Evolutionary conservation across 2,888 invertebrate species (phyloP), one percentile per base, ranked within the genome.

Genomic region (Abrostola tripartita): DNA sequence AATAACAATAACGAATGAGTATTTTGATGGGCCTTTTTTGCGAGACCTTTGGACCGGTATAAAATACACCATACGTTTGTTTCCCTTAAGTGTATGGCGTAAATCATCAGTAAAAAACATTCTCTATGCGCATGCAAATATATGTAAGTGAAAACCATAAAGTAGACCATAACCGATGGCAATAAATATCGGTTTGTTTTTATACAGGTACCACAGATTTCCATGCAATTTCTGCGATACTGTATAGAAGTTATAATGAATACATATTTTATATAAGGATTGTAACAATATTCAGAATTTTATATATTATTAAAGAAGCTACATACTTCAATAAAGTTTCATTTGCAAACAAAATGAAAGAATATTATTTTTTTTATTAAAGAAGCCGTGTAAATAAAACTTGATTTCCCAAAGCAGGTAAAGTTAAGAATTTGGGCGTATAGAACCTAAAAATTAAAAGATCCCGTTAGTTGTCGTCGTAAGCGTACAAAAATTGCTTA

Each of bases 1-100:
- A 75, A 63, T 59, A 63, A 65, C 35, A 40, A 41, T 62, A 61
- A 67, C 36, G 63, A 52, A 62, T 63, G 55, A 51, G 7, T 61
- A 52, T 57, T 38, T 47, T 51, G 52, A 68, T 62, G 52, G 12
- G 4, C 7, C 6, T 61, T 63, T 65, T 75, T 65, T 68, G 53
- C 61, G 52, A 62, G 41, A 12, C 12, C 40, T 40, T 12, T 50
- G 53, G 53, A 41, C 49, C 49, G 51, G 6, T 51, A 55, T 58
- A 47, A 57, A 40, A 57, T 56, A 52, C 9, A 7, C 12, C 14
- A 40, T 54, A 57, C 51, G 40, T 41, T 61, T 6, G 14, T 37
- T 41, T 40, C 2, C 24, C n/a, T n/a, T 7, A 35, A 7, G n/a
- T 35, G 24, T n/a, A 12, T n/a, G 9, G 40, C 41, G 37, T 61